Base-by-base conservation (phyloP, 1,140 invertebrate genomes). In the Pteromalus puparum region DNA sequence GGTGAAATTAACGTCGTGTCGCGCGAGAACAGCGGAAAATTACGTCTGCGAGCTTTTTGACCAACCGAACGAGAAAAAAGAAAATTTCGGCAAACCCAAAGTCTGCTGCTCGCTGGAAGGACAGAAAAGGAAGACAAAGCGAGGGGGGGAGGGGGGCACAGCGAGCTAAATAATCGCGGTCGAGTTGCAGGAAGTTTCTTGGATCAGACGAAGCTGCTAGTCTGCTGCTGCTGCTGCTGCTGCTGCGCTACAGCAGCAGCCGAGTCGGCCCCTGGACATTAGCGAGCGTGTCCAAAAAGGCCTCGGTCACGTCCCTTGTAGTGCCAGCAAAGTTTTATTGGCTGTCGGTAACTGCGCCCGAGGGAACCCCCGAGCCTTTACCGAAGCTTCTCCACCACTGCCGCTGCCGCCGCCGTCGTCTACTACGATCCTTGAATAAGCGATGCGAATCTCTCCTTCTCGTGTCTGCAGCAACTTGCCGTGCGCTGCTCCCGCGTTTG, bases 271-370 rank as follows among this genome's bases (percentile, higher is more conserved):
- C 18, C 61, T 77, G 73, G 81, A 82, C 53, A 82, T 76, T 75
- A 76, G 81, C 26, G 28, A 34, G 21, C 3, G 38, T 38, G 75
- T 83, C 73, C 81, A 78, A 83, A 83, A 77, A 78, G 61, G 48
- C 68, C 74, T 38, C 10, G 68, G 77, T 85, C 82, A 86, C 82
- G 80, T 85, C 24, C 13, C 13, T 15, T 61, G 38, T 46, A 78
- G 78, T 83, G 86, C 86, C 83, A 53, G 81, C 48, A 86, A 85
- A 86, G 86, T 88, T 88, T 88, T 89, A 89, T 88, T 88, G 87
- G 86, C 83, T 82, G 83, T 84, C 74, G 77, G 86, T 86, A 86
- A 88, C 82, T 83, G 87, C 85, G 38, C 88, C 85, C 87, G 21
- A 53, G 85, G 75, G 87, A 86, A 53, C 42, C 42, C 30, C 48